Percentiles rank a stretch among this genome's conserved stretches.
Evolutionary conservation across 1,140 invertebrate species (phyloP).

Genomic region (Acyrthosiphon pisum): DNA sequence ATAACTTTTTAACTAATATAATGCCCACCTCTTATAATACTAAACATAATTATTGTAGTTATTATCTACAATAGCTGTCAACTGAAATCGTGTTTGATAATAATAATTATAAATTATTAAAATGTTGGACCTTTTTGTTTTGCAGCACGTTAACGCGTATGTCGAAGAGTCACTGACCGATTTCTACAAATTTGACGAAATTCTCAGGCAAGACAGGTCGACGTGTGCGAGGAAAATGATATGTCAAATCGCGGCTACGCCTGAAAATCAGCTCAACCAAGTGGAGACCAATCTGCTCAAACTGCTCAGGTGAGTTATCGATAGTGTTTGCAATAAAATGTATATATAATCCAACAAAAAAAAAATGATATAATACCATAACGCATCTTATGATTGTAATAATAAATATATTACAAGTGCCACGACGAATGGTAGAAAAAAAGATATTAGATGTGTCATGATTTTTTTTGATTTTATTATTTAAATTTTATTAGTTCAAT

Average conservation of each 20-base stretch:
- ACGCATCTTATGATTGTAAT: not conserved
- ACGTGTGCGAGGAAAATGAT: conserved; percentile 61
- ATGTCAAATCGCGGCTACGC: conserved; percentile 59
- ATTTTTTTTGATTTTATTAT: not conserved
- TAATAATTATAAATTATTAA: not conserved
- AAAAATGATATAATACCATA: not conserved
- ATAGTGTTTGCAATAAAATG: not conserved
- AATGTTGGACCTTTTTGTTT: not conserved
- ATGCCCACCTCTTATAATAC: not conserved
- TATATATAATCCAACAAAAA: not conserved
- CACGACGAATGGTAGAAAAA: not conserved
- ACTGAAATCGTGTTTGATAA: not conserved
- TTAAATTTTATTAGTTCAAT: not conserved
- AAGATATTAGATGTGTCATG: not conserved
- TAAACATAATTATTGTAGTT: not conserved
- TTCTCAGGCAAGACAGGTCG: conserved; percentile 59
- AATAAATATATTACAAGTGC: not conserved
- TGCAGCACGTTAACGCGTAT: conserved; percentile 14
- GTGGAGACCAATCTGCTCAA: conserved; percentile 59
- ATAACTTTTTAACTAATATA: not conserved
- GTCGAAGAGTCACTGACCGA: conserved; percentile 56
- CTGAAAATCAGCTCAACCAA: conserved; percentile 57
- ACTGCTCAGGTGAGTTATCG: conserved; percentile 59
- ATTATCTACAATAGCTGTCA: not conserved
- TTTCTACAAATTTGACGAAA: conserved; percentile 58